Conservation (phyloP, 2,797 vertebrate genomes). For the Anguilla pacifica region DNA sequence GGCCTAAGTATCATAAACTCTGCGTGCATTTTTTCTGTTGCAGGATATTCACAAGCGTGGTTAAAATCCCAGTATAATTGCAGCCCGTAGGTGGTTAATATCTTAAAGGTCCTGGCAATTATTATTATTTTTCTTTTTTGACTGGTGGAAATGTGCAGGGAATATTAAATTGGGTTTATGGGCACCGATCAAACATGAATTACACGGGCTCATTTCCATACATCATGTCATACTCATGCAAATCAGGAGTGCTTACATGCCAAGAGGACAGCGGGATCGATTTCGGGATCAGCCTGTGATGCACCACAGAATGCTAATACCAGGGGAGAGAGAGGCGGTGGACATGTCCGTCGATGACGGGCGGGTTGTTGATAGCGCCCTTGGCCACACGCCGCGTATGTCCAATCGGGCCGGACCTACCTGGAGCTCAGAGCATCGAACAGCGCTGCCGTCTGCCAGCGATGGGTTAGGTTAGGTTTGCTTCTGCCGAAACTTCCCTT, state of each 20-base stretch:
- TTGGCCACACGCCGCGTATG: background rate
- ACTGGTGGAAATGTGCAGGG: conserved; percentile 20
- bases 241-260: background rate
- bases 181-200: background rate
- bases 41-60: background rate
- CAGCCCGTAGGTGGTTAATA: conserved; percentile 27
- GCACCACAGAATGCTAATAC: background rate
- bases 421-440: background rate
- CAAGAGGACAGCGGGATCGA: background rate
- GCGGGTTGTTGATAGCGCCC: background rate
- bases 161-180: conserved; percentile 37
- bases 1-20: conserved; percentile 4
- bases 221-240: background rate
- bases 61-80: conserved; percentile 14
- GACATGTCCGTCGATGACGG: background rate
- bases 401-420: background rate
- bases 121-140: conserved; percentile 34
- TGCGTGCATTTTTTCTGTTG: background rate
- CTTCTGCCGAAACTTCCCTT: background rate
- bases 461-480: background rate
- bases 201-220: background rate
- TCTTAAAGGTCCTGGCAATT: conserved; percentile 39
- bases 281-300: background rate
- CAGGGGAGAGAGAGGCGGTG: background rate
- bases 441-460: background rate